phyloP scores from a whole-genome alignment of 2,888 invertebrate genomes.

The Erebia palarica region DNA sequence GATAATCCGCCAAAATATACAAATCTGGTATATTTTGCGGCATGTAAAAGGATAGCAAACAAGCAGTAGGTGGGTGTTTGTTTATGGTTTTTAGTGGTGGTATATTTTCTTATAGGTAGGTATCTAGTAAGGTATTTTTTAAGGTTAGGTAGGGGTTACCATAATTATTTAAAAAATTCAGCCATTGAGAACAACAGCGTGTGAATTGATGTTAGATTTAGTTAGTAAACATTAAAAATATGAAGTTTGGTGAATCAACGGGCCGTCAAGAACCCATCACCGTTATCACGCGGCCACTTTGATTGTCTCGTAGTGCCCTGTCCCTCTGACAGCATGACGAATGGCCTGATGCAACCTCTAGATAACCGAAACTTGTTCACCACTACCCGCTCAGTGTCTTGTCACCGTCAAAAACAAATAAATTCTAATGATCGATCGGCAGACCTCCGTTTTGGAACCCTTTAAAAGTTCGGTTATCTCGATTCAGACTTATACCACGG shows the following conservation, averaged over 20 bases:
- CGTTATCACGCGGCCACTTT: constrained; percentile 78
- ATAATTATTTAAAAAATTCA: too few species aligned
- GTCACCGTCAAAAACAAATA: constrained; percentile 79
- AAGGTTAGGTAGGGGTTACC: too few species aligned
- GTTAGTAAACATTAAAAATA: background rate
- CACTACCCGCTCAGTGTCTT: constrained; percentile 63
- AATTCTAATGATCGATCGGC: constrained; percentile 80
- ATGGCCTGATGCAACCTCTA: constrained; percentile 72
- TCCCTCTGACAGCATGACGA: constrained; percentile 79
- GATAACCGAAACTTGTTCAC: constrained; percentile 55
- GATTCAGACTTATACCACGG: constrained; percentile 49
- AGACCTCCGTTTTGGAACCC: constrained; percentile 70
- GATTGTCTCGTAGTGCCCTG: constrained; percentile 73
- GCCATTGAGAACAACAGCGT: too few species aligned
- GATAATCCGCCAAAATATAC: too few species aligned
- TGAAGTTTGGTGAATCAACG: constrained; percentile 31
- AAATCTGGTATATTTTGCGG: too few species aligned
- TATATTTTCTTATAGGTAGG: too few species aligned
- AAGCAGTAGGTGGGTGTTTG: too few species aligned
- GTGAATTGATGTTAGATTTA: background rate
- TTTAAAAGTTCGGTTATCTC: constrained; percentile 73
- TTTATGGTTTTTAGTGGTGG: too few species aligned
- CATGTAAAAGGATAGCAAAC: too few species aligned
- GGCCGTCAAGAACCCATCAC: constrained; percentile 50
- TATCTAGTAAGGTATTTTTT: too few species aligned